phyloP scores from a whole-genome alignment of 2,797 vertebrate species.

The Chelon auratus region DNA sequence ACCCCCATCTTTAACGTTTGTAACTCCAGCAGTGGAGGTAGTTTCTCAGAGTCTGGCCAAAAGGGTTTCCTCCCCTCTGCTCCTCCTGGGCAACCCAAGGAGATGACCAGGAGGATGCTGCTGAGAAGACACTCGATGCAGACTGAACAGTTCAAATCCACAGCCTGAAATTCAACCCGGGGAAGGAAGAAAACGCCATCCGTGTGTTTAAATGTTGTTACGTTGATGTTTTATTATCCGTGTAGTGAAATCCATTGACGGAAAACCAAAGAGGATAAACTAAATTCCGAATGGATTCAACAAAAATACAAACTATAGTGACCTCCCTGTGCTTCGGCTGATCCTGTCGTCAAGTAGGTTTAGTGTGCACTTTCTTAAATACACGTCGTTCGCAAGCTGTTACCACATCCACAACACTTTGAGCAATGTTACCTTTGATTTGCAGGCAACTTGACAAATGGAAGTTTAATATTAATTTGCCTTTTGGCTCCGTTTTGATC shows the following conservation, averaged over 20 bases:
- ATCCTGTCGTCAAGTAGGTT: slow-evolving; percentile 11
- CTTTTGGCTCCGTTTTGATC: not conserved
- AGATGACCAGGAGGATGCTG: slow-evolving; percentile 85
- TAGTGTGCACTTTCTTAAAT: not conserved
- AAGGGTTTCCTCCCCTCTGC: slow-evolving; percentile 84
- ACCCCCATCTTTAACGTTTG: slow-evolving; percentile 69
- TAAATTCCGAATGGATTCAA: not conserved
- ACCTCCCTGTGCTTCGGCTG: slow-evolving; percentile 29
- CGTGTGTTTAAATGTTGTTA: not conserved
- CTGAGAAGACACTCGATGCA: slow-evolving; percentile 91
- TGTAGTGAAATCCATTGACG: slow-evolving; percentile 17
- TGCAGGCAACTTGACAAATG: not conserved
- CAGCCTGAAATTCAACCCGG: slow-evolving; percentile 36
- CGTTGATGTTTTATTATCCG: slow-evolving; percentile 12
- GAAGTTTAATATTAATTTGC: not conserved
- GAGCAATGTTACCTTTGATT: not conserved
- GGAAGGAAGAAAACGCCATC: not conserved
- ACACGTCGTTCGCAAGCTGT: too few species aligned
- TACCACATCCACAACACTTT: not conserved
- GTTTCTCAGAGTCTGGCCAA: slow-evolving; percentile 66
- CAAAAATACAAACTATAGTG: not conserved
- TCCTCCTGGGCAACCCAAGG: slow-evolving; percentile 86
- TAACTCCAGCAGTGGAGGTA: slow-evolving; percentile 54
- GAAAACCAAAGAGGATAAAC: slow-evolving; percentile 15
- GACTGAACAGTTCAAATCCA: slow-evolving; percentile 88